Evolutionary conservation across 2,888 invertebrate species (phyloP).

Genomic region (Hoplodrina blanda): DNA sequence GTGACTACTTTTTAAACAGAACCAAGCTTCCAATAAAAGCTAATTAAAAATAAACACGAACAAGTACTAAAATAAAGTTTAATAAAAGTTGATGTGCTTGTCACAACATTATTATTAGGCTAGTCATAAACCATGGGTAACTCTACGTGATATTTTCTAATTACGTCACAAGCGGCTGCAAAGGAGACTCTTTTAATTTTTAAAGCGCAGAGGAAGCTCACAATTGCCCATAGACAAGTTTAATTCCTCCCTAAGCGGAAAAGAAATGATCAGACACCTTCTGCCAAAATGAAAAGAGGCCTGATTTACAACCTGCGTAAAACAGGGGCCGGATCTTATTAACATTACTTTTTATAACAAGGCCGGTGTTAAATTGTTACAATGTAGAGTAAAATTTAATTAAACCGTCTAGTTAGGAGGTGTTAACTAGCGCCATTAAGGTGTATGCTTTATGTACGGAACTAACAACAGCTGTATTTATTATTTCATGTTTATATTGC

Average conservation of each 20-base stretch:
- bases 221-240: constrained; percentile 85
- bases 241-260: constrained; percentile 82
- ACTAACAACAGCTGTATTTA: constrained; percentile 65
- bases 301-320: constrained; percentile 87
- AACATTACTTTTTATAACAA: constrained; percentile 90
- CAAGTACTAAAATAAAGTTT: constrained; percentile 19
- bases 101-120: constrained; percentile 14
- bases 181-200: constrained; percentile 72
- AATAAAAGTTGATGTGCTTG: constrained; percentile 18
- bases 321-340: constrained; percentile 86
- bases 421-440: constrained; percentile 85
- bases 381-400: constrained; percentile 88
- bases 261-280: constrained; percentile 88
- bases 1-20: too few species aligned
- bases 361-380: constrained; percentile 86
- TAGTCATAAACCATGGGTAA: constrained; percentile 26
- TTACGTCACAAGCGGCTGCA: constrained; percentile 28
- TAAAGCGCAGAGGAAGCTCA: constrained; percentile 70
- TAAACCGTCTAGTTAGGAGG: constrained; percentile 85
- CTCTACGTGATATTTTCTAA: constrained; percentile 49
- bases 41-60: background rate
- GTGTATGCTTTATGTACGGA: constrained; percentile 71
- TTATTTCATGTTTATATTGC: constrained; percentile 57
- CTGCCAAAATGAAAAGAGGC: constrained; percentile 86
- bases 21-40: background rate